Evolutionary conservation across 1,140 invertebrate species (phyloP).

Genomic region (Aethina tumida): DNA sequence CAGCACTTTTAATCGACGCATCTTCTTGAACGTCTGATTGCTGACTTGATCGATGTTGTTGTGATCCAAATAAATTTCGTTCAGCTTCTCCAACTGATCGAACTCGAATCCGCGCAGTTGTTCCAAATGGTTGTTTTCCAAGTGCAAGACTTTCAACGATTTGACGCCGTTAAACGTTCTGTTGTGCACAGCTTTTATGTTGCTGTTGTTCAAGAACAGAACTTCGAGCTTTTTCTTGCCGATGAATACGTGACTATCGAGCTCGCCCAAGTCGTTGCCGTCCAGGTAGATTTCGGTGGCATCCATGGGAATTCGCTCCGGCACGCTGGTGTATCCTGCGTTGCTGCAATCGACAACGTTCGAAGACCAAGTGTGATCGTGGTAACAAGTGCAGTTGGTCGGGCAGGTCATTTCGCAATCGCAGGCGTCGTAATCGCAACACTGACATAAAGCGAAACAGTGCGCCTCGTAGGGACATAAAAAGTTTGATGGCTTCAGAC

Average conservation of each 20-base stretch:
- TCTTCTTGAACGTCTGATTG: slow-evolving; percentile 62
- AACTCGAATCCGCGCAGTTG: slow-evolving; percentile 68
- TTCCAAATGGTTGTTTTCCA: slow-evolving; percentile 70
- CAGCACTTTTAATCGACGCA: slow-evolving; percentile 65
- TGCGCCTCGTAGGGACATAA: slow-evolving; percentile 80
- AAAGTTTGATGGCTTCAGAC: slow-evolving; percentile 72
- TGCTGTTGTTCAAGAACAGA: slow-evolving; percentile 73
- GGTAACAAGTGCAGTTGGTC: slow-evolving; percentile 75
- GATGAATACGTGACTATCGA: slow-evolving; percentile 77
- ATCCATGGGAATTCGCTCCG: slow-evolving; percentile 78
- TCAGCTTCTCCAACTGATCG: slow-evolving; percentile 57
- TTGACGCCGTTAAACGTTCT: slow-evolving; percentile 75
- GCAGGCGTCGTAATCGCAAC: slow-evolving; percentile 84
- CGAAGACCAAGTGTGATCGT: slow-evolving; percentile 82
- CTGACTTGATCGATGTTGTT: slow-evolving; percentile 63
- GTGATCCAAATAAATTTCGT: slow-evolving; percentile 74
- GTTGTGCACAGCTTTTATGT: slow-evolving; percentile 68
- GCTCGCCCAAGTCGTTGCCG: slow-evolving; percentile 68
- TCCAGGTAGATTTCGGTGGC: slow-evolving; percentile 82
- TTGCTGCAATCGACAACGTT: slow-evolving; percentile 85
- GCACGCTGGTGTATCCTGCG: slow-evolving; percentile 59
- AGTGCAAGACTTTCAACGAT: slow-evolving; percentile 63
- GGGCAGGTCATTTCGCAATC: slow-evolving; percentile 89
- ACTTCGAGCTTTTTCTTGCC: slow-evolving; percentile 77
- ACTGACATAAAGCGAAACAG: slow-evolving; percentile 81